Evolutionary conservation across 2,888 invertebrate species (phyloP), one percentile per base, ranked within the genome.

Genomic region (Drosophila borealis): DNA sequence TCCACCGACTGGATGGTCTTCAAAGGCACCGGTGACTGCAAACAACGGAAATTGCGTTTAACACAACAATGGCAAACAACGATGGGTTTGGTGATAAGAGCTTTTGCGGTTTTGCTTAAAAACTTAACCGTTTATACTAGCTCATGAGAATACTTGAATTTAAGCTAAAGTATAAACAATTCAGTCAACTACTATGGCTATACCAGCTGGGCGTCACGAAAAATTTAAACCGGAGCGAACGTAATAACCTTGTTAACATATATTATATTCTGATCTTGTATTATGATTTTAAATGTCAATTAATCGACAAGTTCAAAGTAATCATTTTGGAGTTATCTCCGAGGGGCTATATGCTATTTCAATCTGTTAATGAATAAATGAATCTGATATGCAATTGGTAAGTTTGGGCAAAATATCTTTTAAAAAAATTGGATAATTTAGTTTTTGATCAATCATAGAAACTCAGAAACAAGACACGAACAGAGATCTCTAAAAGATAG

Each of bases 1-100:
- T 95, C 94, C 45, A 97, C 94, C 55, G 95, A 95, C 84, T 95
- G 95, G 64, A 96, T 93, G 34, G 89, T 89, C 71, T 91, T 92
- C 39, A 92, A 68, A 8, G 90, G 81, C 50, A 90, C 75, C 14
- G 84, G 89, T 10, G 89, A 82, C 92, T 92, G 71, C 13, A 68
- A 37, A 59, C 36, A 61, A 91, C 51, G 64, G 67, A 70, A 74
- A 78, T 65, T 74, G 74, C 54, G 53, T 70, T 77, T 39, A 70
- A 64, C 74, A 63, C 49, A 53, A 61, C 59, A 60, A 56, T 36
- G 10, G 37, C 50, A 51, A 56, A 65, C 21, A 69, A 42, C 37
- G 14, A 13, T 61, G 42, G 33, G 14, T 34, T 34, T 46, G 29
- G 29, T 34, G 67, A 50, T 64, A 53, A 56, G 29, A 34, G 36